phyloP scores from a whole-genome alignment of 2,888 invertebrate species.

The Hirtodrosophila trivittata region DNA sequence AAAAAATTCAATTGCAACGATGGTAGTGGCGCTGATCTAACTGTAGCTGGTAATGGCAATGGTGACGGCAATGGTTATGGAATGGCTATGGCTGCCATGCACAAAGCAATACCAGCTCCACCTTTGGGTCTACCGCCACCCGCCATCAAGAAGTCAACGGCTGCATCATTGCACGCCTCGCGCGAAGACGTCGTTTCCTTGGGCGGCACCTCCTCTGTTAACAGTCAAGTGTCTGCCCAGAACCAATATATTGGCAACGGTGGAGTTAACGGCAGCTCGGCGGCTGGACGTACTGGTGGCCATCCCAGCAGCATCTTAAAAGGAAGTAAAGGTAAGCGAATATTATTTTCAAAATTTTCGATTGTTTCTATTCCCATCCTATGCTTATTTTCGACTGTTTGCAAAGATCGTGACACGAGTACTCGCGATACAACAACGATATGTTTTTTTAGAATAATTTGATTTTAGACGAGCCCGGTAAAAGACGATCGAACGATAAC shows the following conservation, averaged over 20 bases:
- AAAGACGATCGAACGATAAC: no score
- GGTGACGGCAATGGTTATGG: conserved; percentile 46
- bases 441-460: no score
- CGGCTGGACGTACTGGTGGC: conserved; percentile 39
- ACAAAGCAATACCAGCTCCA: conserved; percentile 40
- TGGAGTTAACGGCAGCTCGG: conserved; percentile 34
- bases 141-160: conserved; percentile 56
- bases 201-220: conserved; percentile 80
- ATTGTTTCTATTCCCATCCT: no score
- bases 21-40: conserved; percentile 45
- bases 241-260: conserved; percentile 56
- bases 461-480: no score
- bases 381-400: no score
- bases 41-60: conserved; percentile 20
- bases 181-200: conserved; percentile 81
- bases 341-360: neutral
- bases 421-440: no score
- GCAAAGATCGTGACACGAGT: no score
- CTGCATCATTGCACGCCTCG: conserved; percentile 71
- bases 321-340: conserved; percentile 78
- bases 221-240: conserved; percentile 77
- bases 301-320: conserved; percentile 74
- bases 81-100: conserved; percentile 25
- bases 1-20: conserved; percentile 69
- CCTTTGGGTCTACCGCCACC: conserved; percentile 56